phyloP scores from a whole-genome alignment of 2,113 vertebrate genomes.

The Cathartes aura region DNA sequence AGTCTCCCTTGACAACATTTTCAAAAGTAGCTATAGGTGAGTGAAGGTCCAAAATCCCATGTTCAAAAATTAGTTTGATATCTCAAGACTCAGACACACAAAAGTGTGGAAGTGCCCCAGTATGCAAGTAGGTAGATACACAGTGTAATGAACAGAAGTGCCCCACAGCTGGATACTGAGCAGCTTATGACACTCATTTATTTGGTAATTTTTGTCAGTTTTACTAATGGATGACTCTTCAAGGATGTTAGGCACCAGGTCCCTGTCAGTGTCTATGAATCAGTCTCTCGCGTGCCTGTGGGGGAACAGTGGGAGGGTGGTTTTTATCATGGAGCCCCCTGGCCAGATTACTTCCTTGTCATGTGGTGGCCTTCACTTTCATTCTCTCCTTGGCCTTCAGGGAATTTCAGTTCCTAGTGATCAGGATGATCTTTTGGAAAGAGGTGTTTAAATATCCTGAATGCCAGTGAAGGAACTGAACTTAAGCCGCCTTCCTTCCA shows the following conservation, averaged over 20 bases:
- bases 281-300: not conserved
- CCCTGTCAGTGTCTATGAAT: not conserved
- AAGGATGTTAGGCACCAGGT: not conserved
- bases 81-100: not conserved
- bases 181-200: not conserved
- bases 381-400: not conserved
- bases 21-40: not conserved
- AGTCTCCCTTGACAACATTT: not conserved
- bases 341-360: not conserved
- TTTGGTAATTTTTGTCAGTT: not conserved
- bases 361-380: not conserved
- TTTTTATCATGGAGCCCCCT: not conserved
- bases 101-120: not conserved
- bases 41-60: not conserved
- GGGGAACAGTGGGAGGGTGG: fast-evolving
- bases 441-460: not conserved
- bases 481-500: not conserved
- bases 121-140: not conserved
- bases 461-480: not conserved
- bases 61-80: not conserved
- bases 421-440: not conserved
- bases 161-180: not conserved
- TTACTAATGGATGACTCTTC: not conserved
- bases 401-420: not conserved
- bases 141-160: not conserved